phyloP scores from a whole-genome alignment of 2,797 vertebrate species.

The Alauda arvensis region DNA sequence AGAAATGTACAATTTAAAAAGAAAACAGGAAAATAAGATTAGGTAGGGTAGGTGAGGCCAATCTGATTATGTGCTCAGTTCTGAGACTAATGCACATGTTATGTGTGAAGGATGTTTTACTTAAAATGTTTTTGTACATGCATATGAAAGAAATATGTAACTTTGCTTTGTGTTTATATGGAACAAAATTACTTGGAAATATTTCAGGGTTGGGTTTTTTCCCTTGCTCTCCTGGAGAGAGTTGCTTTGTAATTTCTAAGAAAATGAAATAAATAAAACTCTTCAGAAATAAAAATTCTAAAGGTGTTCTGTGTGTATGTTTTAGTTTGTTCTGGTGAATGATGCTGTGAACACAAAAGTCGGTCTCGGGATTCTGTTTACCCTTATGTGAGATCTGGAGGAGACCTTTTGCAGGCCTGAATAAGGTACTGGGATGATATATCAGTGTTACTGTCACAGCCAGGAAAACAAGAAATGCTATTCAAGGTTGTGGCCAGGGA shows the following conservation, averaged over 20 bases:
- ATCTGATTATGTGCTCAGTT: slow-evolving; percentile 17
- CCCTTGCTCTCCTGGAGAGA: slow-evolving; percentile 24
- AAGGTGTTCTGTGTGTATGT: neutral
- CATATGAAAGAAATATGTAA: neutral
- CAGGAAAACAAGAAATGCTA: neutral
- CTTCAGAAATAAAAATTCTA: neutral
- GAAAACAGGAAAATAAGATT: slow-evolving; percentile 25
- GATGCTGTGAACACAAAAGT: neutral
- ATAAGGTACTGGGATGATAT: neutral
- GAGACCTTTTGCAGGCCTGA: neutral
- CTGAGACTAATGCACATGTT: neutral
- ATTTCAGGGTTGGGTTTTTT: neutral
- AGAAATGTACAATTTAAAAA: slow-evolving; percentile 10
- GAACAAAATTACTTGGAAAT: neutral
- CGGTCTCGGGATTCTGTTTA: neutral
- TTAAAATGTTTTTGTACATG: slow-evolving; percentile 10
- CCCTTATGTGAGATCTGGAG: neutral
- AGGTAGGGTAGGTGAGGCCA: slow-evolving; percentile 3
- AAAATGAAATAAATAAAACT: neutral
- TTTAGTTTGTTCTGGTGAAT: neutral
- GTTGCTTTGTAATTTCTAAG: slow-evolving; percentile 26
- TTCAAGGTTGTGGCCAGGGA: neutral
- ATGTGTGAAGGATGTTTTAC: slow-evolving; percentile 6
- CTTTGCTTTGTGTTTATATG: neutral
- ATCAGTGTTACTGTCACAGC: neutral